Evolutionary conservation across 1,140 invertebrate genomes (phyloP), one percentile per base, ranked within the genome.

Genomic region (Ceratitis capitata): DNA sequence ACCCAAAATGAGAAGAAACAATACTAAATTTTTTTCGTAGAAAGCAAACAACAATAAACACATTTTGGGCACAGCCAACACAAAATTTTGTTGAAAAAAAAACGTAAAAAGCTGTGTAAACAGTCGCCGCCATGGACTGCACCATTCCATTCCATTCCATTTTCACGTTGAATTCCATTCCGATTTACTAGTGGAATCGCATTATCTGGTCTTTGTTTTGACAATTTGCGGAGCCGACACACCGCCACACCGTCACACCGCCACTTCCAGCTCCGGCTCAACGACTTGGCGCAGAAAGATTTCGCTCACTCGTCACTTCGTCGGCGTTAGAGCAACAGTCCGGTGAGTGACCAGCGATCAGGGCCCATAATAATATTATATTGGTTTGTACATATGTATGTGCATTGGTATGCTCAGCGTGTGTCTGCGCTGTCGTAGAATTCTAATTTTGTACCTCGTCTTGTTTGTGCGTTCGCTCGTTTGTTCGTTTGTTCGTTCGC

Each of bases 71-170:
- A 42, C 78, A 82, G 32, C 47, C 78, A 49, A 51, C 42, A 10
- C 42, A 82, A 82, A 82, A 82, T 10, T 29, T 32, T 64, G 19
- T 42, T n/a, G 14, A 39, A 74, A 74, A 74, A 42, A 1, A 9
- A 74, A 74, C 3, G n/a, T n/a, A 78, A 78, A n/a, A 78, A 78
- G 69, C 39, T 78, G 69, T 78, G 69, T 78, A 78, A 78, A 78
- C 39, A 78, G 45, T n/a, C 69, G 69, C 19, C 39, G 39, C n/a
- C 69, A 19, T 42, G 12, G 19, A 32, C 35, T 74, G 32, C 16
- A 74, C n/a, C 35, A 42, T 23, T 74, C 16, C 19, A 45, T 45
- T n/a, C n/a, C n/a, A n/a, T n/a, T n/a, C n/a, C n/a, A n/a, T n/a
- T n/a, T n/a, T n/a, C n/a, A n/a, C n/a, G n/a, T n/a, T n/a, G n/a